These are phyloP conservation scores for Coelopa pilipes DNA, from an alignment of 2,888 invertebrate genomes.

Conservation along the genomic window DNA sequence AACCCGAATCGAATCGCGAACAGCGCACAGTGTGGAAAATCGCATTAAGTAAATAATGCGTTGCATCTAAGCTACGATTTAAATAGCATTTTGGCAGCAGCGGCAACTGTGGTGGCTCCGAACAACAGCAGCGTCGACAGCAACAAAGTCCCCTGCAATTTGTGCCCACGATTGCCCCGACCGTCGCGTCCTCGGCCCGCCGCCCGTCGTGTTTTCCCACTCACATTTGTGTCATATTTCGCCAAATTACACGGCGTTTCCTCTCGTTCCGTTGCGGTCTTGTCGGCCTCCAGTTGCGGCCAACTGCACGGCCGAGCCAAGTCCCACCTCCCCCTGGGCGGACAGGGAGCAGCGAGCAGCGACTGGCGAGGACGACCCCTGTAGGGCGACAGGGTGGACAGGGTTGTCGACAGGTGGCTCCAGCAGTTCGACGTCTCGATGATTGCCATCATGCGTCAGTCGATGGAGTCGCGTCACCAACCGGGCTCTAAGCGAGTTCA, in stretches of 20 bases:
- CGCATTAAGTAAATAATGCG: conserved; percentile 27
- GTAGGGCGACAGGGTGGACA: no score
- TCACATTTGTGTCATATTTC: conserved; percentile 28
- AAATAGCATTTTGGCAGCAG: conserved; percentile 31
- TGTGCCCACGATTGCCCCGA: conserved; percentile 23
- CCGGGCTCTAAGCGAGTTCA: no score
- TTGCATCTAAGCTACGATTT: conserved; percentile 33
- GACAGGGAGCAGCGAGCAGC: no score
- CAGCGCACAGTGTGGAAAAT: neutral
- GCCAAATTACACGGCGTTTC: neutral
- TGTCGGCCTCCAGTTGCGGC: neutral
- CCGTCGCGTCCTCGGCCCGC: conserved; percentile 3
- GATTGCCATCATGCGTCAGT: no score
- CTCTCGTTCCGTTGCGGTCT: neutral
- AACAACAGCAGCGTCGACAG: neutral
- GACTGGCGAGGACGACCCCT: no score
- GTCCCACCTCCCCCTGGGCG: no score
- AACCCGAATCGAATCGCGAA: neutral
- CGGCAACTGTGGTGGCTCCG: neutral
- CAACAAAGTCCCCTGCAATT: neutral
- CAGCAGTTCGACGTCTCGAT: no score
- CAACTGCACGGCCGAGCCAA: no score
- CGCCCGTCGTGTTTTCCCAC: conserved; percentile 35
- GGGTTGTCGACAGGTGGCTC: no score
- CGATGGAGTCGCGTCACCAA: no score